phyloP scores from a whole-genome alignment of 2,797 vertebrate genomes.

The Staurois parvus region DNA sequence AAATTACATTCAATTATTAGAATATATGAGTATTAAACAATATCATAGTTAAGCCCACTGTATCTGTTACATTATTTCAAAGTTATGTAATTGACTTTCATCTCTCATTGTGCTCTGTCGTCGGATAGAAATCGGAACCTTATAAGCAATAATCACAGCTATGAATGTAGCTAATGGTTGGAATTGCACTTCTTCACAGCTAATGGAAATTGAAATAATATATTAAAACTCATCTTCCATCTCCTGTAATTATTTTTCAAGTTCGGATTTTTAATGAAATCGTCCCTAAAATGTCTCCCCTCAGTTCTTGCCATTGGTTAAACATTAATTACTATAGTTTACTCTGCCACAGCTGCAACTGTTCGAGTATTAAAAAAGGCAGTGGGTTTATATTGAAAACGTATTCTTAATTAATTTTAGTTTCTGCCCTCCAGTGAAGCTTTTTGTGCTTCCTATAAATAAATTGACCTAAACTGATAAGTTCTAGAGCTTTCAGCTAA shows the following conservation, averaged over 20 bases:
- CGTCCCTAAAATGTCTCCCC: slow-evolving; percentile 31
- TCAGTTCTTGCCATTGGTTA: slow-evolving; percentile 52
- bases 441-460: slow-evolving; percentile 29
- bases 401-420: slow-evolving; percentile 44
- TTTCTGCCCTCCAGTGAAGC: slow-evolving; percentile 31
- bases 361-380: slow-evolving; percentile 17
- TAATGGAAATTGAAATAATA: slow-evolving; percentile 53
- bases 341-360: slow-evolving; percentile 8
- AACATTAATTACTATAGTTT: slow-evolving; percentile 54
- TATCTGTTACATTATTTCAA: slow-evolving; percentile 12
- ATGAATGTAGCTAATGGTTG: slow-evolving; percentile 40
- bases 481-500: neutral
- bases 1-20: slow-evolving; percentile 40
- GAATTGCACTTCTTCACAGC: slow-evolving; percentile 7
- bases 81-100: slow-evolving; percentile 51
- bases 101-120: slow-evolving; percentile 49
- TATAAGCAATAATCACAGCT: slow-evolving; percentile 38
- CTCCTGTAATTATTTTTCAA: slow-evolving; percentile 52
- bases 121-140: slow-evolving; percentile 28
- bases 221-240: slow-evolving; percentile 48
- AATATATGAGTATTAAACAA: slow-evolving; percentile 43
- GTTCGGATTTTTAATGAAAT: slow-evolving; percentile 52
- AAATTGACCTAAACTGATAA: slow-evolving; percentile 37
- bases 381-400: slow-evolving; percentile 30
- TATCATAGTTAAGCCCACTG: slow-evolving; percentile 12